Evolutionary conservation across 2,113 vertebrate genomes (phyloP).

Genomic region (Thryonomys swinderianus): DNA sequence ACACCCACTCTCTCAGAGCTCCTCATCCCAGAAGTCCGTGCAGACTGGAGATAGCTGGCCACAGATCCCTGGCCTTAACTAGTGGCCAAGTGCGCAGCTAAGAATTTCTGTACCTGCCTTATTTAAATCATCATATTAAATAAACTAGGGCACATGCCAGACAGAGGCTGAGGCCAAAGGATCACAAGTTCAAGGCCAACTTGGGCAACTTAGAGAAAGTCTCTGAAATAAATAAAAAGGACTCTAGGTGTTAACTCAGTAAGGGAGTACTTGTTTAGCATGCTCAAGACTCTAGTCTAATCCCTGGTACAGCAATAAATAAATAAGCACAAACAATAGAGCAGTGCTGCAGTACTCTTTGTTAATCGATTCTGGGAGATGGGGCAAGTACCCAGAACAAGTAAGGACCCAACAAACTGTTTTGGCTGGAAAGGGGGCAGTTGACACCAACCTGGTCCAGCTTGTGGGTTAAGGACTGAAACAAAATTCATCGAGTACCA

Average conservation of each 20-base stretch:
- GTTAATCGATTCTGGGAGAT: neutral
- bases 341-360: neutral
- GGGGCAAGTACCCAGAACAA: neutral
- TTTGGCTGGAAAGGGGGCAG: neutral
- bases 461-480: neutral
- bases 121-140: neutral
- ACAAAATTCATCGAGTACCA: neutral
- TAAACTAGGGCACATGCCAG: neutral
- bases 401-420: neutral
- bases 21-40: neutral
- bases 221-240: too few relatives aligned
- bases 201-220: too few relatives aligned
- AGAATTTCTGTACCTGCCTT: neutral
- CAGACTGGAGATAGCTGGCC: neutral
- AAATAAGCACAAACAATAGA: too few relatives aligned
- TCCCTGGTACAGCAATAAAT: too few relatives aligned
- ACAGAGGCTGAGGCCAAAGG: neutral
- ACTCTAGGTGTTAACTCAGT: too few relatives aligned
- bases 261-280: too few relatives aligned
- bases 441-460: neutral
- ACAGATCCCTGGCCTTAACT: neutral
- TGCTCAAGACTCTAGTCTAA: too few relatives aligned
- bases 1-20: neutral
- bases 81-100: neutral
- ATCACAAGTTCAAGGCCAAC: neutral